Conservation (phyloP, 2,888 invertebrate species). For the Euplagia quadripunctaria region DNA sequence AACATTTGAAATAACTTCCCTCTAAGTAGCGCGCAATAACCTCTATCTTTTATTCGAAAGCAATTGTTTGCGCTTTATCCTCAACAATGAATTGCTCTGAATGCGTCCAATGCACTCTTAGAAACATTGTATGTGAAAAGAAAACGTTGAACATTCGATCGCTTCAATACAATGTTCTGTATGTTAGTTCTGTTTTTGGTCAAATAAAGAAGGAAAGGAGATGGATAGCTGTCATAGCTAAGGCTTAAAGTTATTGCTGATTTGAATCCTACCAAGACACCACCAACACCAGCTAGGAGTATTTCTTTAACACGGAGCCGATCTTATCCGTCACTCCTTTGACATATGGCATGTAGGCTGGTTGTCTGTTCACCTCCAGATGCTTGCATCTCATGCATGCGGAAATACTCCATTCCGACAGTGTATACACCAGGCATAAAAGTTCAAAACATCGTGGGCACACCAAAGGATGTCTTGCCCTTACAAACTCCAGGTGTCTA, state of each 20-base stretch:
- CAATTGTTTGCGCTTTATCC: conserved; percentile 9
- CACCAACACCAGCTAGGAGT: no score
- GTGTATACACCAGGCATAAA: no score
- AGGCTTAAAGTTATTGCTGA: neutral
- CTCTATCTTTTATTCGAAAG: conserved; percentile 5
- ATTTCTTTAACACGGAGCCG: no score
- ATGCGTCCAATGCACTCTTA: conserved; percentile 7
- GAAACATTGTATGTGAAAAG: neutral
- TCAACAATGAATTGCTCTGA: conserved; percentile 1
- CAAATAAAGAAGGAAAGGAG: neutral
- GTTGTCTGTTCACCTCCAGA: no score
- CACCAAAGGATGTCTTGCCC: no score
- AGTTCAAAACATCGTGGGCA: no score
- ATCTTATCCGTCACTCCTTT: no score
- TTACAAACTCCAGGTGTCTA: no score
- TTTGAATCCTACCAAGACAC: neutral
- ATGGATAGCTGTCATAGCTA: neutral
- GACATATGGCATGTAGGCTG: no score
- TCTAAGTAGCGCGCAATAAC: conserved; percentile 6
- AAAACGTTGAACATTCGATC: conserved; percentile 3
- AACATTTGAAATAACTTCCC: conserved; percentile 11
- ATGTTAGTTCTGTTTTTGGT: neutral
- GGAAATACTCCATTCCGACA: no score
- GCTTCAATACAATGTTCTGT: neutral
- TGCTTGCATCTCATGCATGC: no score